Base-by-base conservation (phyloP, 2,113 vertebrate species). In the Triplophysa dalaica region DNA sequence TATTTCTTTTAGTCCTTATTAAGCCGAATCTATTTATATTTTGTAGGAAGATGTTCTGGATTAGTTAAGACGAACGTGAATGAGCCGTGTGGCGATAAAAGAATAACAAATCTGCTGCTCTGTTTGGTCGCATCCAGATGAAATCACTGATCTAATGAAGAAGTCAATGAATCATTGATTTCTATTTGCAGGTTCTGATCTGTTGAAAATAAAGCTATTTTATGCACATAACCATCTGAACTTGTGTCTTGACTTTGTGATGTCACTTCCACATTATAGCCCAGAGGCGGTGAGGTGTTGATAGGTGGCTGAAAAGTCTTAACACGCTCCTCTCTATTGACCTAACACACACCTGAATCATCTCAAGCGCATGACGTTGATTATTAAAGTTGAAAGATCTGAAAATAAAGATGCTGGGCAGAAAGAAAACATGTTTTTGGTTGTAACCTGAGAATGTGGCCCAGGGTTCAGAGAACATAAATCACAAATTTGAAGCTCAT, bases 171-270 rank as follows among this genome's bases (percentile, higher is more conserved):
- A 90, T 92, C 87, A 88, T 92, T 90, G 91, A 88, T 75, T 91
- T 92, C 89, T 89, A 81, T 76, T 81, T 85, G 84, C 85, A 88
- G 87, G 86, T 89, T 89, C 85, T 86, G 88, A 90, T 91, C 89
- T 90, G 82, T 89, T 87, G 82, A 73, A 91, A 92, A 92, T 93
- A 93, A 93, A 93, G 90, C 87, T 90, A 91, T 92, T 93, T 93
- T 91, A 91, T 93, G 91, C 88, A 91, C 87, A 90, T 86, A 86
- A 84, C 78, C 70, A 82, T 83, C 56, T 84, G 60, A 77, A 82
- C 14, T 17, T 10, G 54, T 75, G 54, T 77, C 72, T 24, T 24
- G 19, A 16, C 64, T 79, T 75, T 5, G 8, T 50, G 14, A 24
- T 45, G 43, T 45, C 43, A 45, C 43, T 11, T 12, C 9, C 4